Evolutionary conservation across 2,113 vertebrate genomes (phyloP).

Genomic region (Triplophysa rosa): DNA sequence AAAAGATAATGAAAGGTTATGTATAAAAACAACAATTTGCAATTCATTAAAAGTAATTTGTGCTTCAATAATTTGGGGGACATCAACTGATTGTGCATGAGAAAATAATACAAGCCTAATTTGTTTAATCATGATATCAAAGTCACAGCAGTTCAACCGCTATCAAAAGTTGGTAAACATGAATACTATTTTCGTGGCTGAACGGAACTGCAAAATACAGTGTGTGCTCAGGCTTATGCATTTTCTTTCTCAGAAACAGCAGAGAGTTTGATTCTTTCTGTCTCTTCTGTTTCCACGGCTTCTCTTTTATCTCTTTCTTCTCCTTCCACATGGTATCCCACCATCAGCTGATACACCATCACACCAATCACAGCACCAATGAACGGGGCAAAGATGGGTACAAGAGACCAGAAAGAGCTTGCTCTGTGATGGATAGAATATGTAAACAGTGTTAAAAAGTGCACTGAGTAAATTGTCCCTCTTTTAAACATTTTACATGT

Average conservation of each 20-base stretch:
- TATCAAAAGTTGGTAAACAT: background rate
- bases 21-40: background rate
- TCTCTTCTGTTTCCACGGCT: slow-evolving; percentile 71
- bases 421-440: slow-evolving; percentile 61
- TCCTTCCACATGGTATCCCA: slow-evolving; percentile 77
- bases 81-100: background rate
- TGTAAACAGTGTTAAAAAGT: background rate
- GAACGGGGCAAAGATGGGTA: slow-evolving; percentile 81
- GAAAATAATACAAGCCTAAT: background rate
- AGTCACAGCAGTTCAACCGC: background rate
- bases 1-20: slow-evolving; percentile 5
- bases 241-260: slow-evolving; percentile 77
- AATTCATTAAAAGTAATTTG: background rate
- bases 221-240: slow-evolving; percentile 53
- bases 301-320: slow-evolving; percentile 68
- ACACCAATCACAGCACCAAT: slow-evolving; percentile 78
- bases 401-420: slow-evolving; percentile 80
- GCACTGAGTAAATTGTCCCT: background rate
- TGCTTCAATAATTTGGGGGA: background rate
- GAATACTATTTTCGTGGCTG: background rate
- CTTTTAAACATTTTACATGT: too few species aligned
- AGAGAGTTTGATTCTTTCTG: slow-evolving; percentile 75
- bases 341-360: slow-evolving; percentile 82
- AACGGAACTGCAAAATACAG: background rate
- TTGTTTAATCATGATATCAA: background rate